Base-by-base conservation (phyloP, 2,888 invertebrate species). In the Tetragnatha montana region DNA sequence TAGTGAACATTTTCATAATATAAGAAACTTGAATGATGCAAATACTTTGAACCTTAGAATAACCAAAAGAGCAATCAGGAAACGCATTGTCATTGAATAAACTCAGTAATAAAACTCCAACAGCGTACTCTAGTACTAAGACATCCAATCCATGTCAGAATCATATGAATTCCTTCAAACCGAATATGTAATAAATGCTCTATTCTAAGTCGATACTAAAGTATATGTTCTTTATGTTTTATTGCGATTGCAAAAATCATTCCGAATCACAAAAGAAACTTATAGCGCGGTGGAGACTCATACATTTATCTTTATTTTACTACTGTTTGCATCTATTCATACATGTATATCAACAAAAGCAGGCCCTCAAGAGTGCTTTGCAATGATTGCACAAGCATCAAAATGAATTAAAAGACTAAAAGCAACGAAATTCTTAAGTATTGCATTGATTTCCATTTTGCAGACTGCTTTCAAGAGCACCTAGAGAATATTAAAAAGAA, bases 311-410 rank as follows among this genome's bases (percentile, higher is more conserved):
- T 82, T 74, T 73, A 82, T 82, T 82, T 4, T 82, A 71, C 73
- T 82, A 73, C 49, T 82, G 22, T 74, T 82, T 82, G 49, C 73
- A 82, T 82, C 81, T 74, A 82, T 82, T 82, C 81, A 82, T 21
- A 73, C 21, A 73, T 50, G 35, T 50, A 73, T 81, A n/a, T n/a
- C n/a, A 73, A 82, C 73, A 60, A 73, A 21, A 82, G 73, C 81
- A 71, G 81, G 50, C 35, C 73, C 71, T n/a, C 74, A 35, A 60
- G 73, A 82, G 73, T 82, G 81, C 35, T 82, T 82, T 82, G 81
- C 81, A 82, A 82, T 82, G 73, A 71, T 49, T 17, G 50, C 14
- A 35, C 50, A 82, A 73, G 73, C 73, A 73, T 73, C 73, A 82
- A 74, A 73, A 74, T 82, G 81, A 82, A 82, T 60, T 35, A 82